Evolutionary conservation across 2,888 invertebrate genomes (phyloP).

Genomic region (Cactoblastis cactorum): DNA sequence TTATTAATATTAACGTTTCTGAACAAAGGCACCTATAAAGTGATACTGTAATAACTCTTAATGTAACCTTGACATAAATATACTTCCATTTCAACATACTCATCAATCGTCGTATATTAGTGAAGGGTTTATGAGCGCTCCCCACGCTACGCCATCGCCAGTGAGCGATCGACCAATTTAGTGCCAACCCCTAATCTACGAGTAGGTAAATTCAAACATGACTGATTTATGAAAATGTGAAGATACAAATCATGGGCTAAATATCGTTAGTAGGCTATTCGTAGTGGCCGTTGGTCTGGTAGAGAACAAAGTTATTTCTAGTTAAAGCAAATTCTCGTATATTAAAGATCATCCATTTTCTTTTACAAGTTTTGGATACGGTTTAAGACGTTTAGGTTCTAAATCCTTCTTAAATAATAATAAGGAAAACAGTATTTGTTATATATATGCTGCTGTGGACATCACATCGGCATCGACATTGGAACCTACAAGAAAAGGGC

Average conservation of each 20-base stretch:
- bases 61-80: slow-evolving; percentile 1
- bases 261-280: slow-evolving; percentile 2
- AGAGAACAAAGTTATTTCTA: background rate
- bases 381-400: no score
- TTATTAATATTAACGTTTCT: no score
- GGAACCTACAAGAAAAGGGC: no score
- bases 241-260: slow-evolving; percentile 1
- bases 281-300: background rate
- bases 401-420: no score
- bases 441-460: no score
- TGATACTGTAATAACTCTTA: no score
- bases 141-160: slow-evolving; percentile 2
- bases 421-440: no score
- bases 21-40: no score
- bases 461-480: no score
- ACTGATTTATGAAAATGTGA: slow-evolving; percentile 9
- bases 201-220: slow-evolving; percentile 8
- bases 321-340: background rate
- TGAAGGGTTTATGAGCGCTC: slow-evolving; percentile 7
- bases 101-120: slow-evolving; percentile 9
- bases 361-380: no score
- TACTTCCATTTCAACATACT: background rate
- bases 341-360: no score
- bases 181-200: slow-evolving; percentile 9
- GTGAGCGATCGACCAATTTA: slow-evolving; percentile 11